Evolutionary conservation across 2,113 vertebrate genomes (phyloP).

Genomic region (Ascaphus truei): DNA sequence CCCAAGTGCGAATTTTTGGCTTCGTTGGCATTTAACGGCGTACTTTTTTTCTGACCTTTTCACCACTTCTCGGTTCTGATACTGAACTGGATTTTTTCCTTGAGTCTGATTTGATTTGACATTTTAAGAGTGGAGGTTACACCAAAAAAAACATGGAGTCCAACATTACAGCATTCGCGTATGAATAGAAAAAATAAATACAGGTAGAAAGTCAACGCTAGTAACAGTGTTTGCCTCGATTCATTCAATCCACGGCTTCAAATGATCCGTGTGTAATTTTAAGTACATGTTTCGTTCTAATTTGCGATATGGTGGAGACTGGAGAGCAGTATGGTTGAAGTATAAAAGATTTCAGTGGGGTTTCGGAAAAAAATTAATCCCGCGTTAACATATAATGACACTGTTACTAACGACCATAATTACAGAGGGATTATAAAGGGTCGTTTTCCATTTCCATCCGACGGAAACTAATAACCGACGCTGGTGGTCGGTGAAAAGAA

Average conservation of each 20-base stretch:
- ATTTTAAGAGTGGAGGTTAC: too few species aligned
- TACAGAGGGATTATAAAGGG: constrained; percentile 39
- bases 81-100: too few species aligned
- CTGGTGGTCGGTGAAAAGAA: constrained; percentile 10
- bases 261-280: not conserved
- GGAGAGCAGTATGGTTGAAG: not conserved
- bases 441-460: constrained; percentile 26
- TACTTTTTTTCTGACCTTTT: too few species aligned
- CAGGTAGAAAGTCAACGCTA: not conserved
- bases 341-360: not conserved
- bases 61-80: too few species aligned
- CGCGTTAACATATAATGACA: constrained; percentile 11
- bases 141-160: too few species aligned
- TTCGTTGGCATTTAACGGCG: too few species aligned
- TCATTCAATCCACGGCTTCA: not conserved
- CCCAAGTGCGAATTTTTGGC: too few species aligned
- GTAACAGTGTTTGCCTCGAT: not conserved
- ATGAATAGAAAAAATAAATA: too few species aligned
- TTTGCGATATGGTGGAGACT: not conserved
- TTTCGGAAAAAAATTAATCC: not conserved
- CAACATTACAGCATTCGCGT: too few species aligned
- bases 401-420: constrained; percentile 33
- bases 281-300: not conserved
- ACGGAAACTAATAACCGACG: constrained; percentile 39
- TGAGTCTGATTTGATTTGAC: too few species aligned